Percentiles rank a stretch among this genome's conserved stretches.
These are phyloP conservation scores for Ametastegia equiseti DNA, from an alignment of 2,888 invertebrate species.

Conservation along the genomic window DNA sequence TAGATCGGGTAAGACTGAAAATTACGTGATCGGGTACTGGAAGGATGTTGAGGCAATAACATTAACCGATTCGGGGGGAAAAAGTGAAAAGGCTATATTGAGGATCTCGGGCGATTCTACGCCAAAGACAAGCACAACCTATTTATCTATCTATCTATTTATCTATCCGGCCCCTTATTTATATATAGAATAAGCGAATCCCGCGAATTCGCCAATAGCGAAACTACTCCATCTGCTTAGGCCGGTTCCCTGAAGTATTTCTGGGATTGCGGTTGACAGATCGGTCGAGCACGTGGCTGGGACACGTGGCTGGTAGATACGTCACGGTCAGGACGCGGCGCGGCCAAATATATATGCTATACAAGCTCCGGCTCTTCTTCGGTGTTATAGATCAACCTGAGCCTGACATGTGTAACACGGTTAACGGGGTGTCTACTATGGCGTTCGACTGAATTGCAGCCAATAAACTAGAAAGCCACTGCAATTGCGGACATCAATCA, in stretches of 20 bases:
- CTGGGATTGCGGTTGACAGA: slow-evolving; percentile 44
- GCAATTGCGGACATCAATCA: slow-evolving; percentile 17
- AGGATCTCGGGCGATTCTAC: too few relatives aligned
- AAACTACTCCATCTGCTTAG: not conserved
- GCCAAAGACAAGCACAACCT: too few relatives aligned
- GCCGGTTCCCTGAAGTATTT: slow-evolving; percentile 39
- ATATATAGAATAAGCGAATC: too few relatives aligned
- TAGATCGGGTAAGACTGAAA: too few relatives aligned
- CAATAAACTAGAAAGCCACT: slow-evolving; percentile 39
- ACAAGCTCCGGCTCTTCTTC: not conserved
- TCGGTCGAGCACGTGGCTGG: slow-evolving; percentile 43
- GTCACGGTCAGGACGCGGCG: slow-evolving; percentile 10
- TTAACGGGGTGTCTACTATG: slow-evolving; percentile 25
- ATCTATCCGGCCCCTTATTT: too few relatives aligned
- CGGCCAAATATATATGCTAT: not conserved
- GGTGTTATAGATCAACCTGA: slow-evolving; percentile 18
- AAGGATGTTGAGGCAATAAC: too few relatives aligned
- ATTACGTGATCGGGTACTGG: too few relatives aligned
- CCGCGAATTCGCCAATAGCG: too few relatives aligned
- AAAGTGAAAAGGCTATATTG: too few relatives aligned
- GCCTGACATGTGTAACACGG: not conserved
- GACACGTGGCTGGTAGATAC: slow-evolving; percentile 35
- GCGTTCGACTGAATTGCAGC: not conserved
- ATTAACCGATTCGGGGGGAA: too few relatives aligned
- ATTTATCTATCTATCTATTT: too few relatives aligned